phyloP scores from a whole-genome alignment of 2,888 invertebrate genomes.

The Volucella inanis region DNA sequence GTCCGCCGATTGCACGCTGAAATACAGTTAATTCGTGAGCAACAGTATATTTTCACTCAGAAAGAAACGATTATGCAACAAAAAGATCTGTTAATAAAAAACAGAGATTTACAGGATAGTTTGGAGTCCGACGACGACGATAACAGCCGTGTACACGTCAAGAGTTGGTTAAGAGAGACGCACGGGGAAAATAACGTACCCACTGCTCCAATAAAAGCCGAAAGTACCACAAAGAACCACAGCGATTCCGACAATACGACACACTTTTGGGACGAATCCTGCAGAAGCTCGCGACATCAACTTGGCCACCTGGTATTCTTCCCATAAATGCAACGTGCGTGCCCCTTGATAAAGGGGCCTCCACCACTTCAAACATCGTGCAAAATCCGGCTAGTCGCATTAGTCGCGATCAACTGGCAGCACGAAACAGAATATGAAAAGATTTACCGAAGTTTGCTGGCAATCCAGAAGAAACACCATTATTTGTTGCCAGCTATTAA shows the following conservation, averaged over 20 bases:
- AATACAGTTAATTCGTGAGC: conserved; percentile 18
- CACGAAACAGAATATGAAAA: no score
- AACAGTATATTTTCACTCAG: not conserved
- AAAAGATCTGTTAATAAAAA: conserved; percentile 12
- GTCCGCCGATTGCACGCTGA: conserved; percentile 11
- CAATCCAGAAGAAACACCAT: no score
- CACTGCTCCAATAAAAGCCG: conserved; percentile 1
- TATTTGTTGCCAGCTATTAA: no score
- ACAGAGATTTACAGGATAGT: not conserved
- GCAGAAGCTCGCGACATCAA: conserved; percentile 1
- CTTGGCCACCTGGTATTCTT: not conserved
- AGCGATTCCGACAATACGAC: not conserved
- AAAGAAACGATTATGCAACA: conserved; percentile 14
- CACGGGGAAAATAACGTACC: conserved; percentile 6
- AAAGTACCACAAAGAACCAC: conserved; percentile 2
- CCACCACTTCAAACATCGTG: conserved; percentile 36
- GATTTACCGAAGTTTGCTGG: no score
- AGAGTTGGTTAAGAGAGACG: conserved; percentile 13
- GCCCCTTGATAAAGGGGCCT: not conserved
- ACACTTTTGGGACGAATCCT: not conserved
- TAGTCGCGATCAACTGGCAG: conserved; percentile 19
- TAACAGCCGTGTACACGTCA: not conserved
- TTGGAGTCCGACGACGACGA: conserved; percentile 2
- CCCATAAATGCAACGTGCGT: conserved; percentile 1
- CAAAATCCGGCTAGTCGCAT: conserved; percentile 45